Evolutionary conservation across 2,888 invertebrate species (phyloP).

Genomic region (Epinotia ramella): DNA sequence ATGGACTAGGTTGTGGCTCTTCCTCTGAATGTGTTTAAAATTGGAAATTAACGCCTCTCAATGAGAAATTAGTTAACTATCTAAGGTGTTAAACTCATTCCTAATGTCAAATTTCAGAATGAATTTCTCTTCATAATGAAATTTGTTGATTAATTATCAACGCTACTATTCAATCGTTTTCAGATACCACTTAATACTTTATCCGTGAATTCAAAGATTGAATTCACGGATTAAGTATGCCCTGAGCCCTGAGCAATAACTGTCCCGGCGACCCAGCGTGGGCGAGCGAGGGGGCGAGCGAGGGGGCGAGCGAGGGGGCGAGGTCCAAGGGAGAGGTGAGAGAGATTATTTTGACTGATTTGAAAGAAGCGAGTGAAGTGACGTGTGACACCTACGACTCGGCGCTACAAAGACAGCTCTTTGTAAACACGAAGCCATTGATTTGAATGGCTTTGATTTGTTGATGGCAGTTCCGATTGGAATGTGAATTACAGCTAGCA

Average conservation of each 20-base stretch:
- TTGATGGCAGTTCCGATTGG: background rate
- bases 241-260: slow-evolving; percentile 18
- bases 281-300: background rate
- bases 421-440: background rate
- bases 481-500: background rate
- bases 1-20: background rate
- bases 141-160: background rate
- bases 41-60: too few relatives aligned
- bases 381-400: slow-evolving; percentile 11
- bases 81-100: too few relatives aligned
- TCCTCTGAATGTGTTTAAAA: background rate
- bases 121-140: too few relatives aligned
- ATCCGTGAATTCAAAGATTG: slow-evolving; percentile 16
- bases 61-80: too few relatives aligned
- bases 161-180: too few relatives aligned
- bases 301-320: background rate
- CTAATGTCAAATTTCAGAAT: too few relatives aligned
- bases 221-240: too few relatives aligned
- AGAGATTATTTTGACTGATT: too few relatives aligned
- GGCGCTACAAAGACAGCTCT: background rate
- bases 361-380: slow-evolving; percentile 14
- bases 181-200: background rate
- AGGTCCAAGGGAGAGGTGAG: background rate
- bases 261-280: background rate
- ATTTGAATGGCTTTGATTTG: slow-evolving; percentile 14